phyloP scores from a whole-genome alignment of 2,113 vertebrate genomes.

The Podarcis muralis region DNA sequence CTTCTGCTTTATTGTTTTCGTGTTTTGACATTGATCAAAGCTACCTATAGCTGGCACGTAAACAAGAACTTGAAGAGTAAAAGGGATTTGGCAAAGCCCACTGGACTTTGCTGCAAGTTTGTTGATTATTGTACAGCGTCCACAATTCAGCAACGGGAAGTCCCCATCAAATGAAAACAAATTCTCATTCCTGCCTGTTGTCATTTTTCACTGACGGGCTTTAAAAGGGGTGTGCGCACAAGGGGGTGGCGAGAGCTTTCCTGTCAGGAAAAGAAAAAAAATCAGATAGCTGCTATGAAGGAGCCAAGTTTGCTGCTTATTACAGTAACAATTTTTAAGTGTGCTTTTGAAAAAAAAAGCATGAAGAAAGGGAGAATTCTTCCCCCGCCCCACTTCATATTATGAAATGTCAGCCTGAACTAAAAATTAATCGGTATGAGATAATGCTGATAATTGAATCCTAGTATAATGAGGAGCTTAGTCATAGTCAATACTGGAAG shows the following conservation, averaged over 20 bases:
- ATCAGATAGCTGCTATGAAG: slow-evolving; percentile 19
- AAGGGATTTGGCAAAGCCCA: not conserved
- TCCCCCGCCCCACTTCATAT: accelerated
- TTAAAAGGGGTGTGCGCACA: slow-evolving; percentile 34
- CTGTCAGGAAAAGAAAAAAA: slow-evolving; percentile 42
- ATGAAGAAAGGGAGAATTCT: not conserved
- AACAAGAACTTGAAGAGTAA: not conserved
- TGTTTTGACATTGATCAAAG: not conserved
- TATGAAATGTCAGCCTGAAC: not conserved
- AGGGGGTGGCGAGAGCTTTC: slow-evolving; percentile 33
- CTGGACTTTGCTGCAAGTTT: not conserved
- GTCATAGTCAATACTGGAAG: not conserved
- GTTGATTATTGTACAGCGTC: not conserved
- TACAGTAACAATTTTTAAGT: not conserved
- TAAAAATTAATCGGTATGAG: not conserved
- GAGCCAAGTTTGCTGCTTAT: slow-evolving; percentile 4
- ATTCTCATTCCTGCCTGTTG: slow-evolving; percentile 43
- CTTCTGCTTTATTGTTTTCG: slow-evolving; percentile 6
- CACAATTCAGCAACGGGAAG: not conserved
- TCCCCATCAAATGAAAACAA: slow-evolving; percentile 50
- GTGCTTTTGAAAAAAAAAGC: not conserved
- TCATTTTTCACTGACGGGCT: slow-evolving; percentile 47
- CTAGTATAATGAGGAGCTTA: not conserved
- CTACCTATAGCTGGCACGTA: not conserved
- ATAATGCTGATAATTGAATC: not conserved